phyloP scores from a whole-genome alignment of 2,888 invertebrate species.

The Eupithecia dodoneata region DNA sequence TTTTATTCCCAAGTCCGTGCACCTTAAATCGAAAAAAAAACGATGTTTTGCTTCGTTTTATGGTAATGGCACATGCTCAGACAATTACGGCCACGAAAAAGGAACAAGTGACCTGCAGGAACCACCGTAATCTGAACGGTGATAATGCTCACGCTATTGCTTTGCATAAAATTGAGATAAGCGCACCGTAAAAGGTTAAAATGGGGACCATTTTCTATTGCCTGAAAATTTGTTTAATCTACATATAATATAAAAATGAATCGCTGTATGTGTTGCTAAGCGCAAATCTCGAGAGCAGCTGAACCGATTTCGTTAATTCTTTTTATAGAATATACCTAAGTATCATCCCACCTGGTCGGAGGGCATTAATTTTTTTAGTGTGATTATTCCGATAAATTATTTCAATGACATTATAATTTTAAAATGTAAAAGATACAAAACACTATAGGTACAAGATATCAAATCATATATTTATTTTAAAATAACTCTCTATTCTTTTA shows the following conservation, averaged over 20 bases:
- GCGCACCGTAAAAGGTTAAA: neutral
- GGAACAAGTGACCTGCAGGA: constrained; percentile 16
- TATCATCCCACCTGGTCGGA: no score
- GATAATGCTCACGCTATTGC: constrained; percentile 18
- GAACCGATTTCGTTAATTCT: no score
- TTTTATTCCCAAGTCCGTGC: constrained; percentile 14
- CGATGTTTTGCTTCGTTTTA: constrained; percentile 21
- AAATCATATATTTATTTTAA: neutral
- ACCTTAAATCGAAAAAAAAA: constrained; percentile 9
- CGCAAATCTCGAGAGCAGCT: no score
- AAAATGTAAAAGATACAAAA: neutral
- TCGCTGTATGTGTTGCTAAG: no score
- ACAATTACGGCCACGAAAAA: constrained; percentile 29
- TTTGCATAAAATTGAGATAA: constrained; percentile 18
- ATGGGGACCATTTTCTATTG: constrained; percentile 1
- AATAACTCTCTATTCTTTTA: neutral
- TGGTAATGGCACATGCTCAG: constrained; percentile 26
- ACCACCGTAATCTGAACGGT: constrained; percentile 20
- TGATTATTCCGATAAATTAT: no score
- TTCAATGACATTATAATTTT: neutral
- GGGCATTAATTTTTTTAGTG: no score
- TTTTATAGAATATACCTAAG: no score
- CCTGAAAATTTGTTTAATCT: neutral
- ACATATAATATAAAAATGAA: no score
- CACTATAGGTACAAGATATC: neutral